Evolutionary conservation across 2,797 vertebrate species (phyloP).

Genomic region (Lepilemur ruficaudatus): DNA sequence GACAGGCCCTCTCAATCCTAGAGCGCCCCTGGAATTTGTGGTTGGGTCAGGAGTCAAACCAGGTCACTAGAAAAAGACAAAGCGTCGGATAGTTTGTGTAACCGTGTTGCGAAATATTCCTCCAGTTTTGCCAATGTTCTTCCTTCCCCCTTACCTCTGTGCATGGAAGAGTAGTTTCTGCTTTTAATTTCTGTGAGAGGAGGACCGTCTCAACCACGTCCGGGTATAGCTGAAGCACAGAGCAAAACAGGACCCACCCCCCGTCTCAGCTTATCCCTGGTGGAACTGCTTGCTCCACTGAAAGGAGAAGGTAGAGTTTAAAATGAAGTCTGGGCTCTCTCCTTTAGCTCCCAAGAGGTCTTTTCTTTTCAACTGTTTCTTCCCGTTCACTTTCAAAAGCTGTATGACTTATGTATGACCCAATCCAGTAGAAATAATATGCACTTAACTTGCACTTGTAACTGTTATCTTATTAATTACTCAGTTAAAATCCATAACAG

Average conservation of each 20-base stretch:
- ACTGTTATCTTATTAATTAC: conserved; percentile 70
- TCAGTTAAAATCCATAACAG: conserved; percentile 53
- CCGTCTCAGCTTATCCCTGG: neutral
- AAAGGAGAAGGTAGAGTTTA: neutral
- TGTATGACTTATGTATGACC: conserved; percentile 71
- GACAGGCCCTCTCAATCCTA: neutral
- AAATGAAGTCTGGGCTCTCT: conserved; percentile 28
- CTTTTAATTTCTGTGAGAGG: neutral
- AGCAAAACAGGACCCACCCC: neutral
- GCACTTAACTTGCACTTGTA: conserved; percentile 55
- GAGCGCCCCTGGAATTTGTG: neutral
- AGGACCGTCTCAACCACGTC: neutral
- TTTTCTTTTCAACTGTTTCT: conserved; percentile 7
- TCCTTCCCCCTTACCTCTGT: neutral
- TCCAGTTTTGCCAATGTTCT: neutral
- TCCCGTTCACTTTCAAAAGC: conserved; percentile 49
- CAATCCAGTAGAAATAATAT: conserved; percentile 67
- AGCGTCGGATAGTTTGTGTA: neutral
- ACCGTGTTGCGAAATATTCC: neutral
- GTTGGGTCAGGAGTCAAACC: neutral
- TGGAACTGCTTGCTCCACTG: neutral
- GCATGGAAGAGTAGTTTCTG: neutral
- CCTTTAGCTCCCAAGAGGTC: conserved; percentile 33
- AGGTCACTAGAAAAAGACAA: neutral
- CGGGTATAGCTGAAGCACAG: neutral